Evolutionary conservation across 2,113 vertebrate species (phyloP).

Genomic region (Pomatorhinus ruficollis): DNA sequence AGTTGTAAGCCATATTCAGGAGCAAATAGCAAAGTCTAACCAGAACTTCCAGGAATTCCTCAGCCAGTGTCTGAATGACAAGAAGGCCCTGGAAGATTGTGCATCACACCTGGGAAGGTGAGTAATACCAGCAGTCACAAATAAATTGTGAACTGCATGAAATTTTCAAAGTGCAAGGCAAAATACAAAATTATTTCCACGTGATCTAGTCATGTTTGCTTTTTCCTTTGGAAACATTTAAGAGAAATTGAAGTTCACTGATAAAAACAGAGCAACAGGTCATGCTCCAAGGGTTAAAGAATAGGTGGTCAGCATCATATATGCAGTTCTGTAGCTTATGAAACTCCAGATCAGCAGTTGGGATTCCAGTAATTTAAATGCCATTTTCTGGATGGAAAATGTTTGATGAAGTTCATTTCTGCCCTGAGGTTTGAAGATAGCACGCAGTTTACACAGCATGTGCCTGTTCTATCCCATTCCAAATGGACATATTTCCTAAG

Average conservation of each 20-base stretch:
- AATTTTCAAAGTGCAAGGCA: neutral
- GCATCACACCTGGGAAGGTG: slow-evolving; percentile 78
- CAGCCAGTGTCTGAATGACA: slow-evolving; percentile 80
- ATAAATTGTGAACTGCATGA: neutral
- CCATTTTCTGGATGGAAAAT: neutral
- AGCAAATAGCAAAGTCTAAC: slow-evolving; percentile 82
- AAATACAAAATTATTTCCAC: neutral
- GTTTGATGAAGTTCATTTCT: neutral
- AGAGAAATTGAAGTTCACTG: neutral
- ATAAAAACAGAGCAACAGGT: neutral
- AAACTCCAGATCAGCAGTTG: neutral
- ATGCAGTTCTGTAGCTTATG: neutral
- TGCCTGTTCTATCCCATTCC: neutral
- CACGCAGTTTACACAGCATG: neutral
- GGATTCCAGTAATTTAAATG: neutral
- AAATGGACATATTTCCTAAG: neutral
- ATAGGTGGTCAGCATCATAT: neutral
- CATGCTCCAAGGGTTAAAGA: neutral
- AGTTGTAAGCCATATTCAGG: slow-evolving; percentile 80
- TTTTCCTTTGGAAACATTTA: neutral
- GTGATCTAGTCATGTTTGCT: neutral
- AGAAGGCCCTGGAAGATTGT: slow-evolving; percentile 82
- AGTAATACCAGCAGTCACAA: neutral
- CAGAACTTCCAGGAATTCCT: slow-evolving; percentile 85
- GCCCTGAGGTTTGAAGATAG: neutral